Conservation (phyloP, 2,113 vertebrate genomes). For the Cyprinodon variegatus region DNA sequence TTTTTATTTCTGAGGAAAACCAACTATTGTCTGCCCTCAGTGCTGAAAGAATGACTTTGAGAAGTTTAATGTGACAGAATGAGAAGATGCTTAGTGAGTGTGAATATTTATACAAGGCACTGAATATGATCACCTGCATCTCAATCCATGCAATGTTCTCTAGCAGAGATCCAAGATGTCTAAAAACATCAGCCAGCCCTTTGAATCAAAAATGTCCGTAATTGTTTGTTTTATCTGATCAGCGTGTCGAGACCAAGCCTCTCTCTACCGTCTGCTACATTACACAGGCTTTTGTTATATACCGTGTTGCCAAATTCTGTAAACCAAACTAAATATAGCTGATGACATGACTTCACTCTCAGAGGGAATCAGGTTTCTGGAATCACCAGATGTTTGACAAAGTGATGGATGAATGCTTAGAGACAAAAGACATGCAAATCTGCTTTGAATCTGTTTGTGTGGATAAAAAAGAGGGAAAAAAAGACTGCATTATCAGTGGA, state of each 20-base stretch:
- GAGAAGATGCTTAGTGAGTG: no score
- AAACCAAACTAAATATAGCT: slow-evolving; percentile 21
- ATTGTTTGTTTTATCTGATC: background rate
- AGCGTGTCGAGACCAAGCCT: background rate
- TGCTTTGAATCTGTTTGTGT: slow-evolving; percentile 49
- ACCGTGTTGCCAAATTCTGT: background rate
- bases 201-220: no score
- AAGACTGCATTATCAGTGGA: slow-evolving; percentile 12
- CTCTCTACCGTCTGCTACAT: background rate
- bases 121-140: no score
- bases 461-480: background rate
- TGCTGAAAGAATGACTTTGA: no score
- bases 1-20: no score
- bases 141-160: no score
- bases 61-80: no score
- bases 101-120: no score
- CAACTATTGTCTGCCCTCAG: no score
- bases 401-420: background rate
- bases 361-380: slow-evolving; percentile 19
- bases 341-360: slow-evolving; percentile 3
- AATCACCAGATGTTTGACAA: slow-evolving; percentile 27
- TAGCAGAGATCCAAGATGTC: no score
- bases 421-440: slow-evolving; percentile 31
- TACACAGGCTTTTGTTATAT: slow-evolving; percentile 17
- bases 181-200: no score